Evolutionary conservation across 2,113 vertebrate species (phyloP).

Genomic region (Sorex fumeus): DNA sequence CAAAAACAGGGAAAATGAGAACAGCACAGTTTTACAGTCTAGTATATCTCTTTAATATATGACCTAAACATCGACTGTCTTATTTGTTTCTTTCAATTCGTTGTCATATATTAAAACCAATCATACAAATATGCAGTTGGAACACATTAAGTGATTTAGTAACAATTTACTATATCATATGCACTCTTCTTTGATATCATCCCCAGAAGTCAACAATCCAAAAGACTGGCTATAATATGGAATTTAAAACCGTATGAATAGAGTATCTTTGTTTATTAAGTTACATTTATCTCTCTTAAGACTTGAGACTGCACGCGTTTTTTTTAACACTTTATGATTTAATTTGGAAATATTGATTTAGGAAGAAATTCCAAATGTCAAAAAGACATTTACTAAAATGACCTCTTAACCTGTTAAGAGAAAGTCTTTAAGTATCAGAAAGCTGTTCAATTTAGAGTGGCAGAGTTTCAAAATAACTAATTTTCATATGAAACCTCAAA

Average conservation of each 20-base stretch:
- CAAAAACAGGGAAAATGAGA: not conserved
- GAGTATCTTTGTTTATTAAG: not conserved
- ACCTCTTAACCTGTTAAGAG: not conserved
- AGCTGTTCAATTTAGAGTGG: not conserved
- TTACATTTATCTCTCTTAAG: not conserved
- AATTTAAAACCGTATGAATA: not conserved
- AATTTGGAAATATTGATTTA: conserved; percentile 11
- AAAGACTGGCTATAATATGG: not conserved
- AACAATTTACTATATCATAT: not conserved
- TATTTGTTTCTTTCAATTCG: not conserved
- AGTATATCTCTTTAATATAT: not conserved
- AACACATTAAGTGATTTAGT: not conserved
- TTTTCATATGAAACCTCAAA: conserved; percentile 46
- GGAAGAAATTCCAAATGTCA: not conserved
- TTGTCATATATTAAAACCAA: conserved; percentile 48
- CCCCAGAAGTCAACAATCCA: conserved; percentile 19
- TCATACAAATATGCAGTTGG: not conserved
- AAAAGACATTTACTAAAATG: conserved; percentile 12
- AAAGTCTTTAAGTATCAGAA: conserved; percentile 11
- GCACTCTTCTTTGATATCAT: not conserved
- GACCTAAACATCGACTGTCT: not conserved
- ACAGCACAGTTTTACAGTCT: not conserved
- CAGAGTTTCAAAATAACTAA: conserved; percentile 35
- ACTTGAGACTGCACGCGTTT: not conserved
- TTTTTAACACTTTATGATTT: not conserved